Conservation (phyloP, 2,113 vertebrate genomes). For the Podilymbus podiceps region DNA sequence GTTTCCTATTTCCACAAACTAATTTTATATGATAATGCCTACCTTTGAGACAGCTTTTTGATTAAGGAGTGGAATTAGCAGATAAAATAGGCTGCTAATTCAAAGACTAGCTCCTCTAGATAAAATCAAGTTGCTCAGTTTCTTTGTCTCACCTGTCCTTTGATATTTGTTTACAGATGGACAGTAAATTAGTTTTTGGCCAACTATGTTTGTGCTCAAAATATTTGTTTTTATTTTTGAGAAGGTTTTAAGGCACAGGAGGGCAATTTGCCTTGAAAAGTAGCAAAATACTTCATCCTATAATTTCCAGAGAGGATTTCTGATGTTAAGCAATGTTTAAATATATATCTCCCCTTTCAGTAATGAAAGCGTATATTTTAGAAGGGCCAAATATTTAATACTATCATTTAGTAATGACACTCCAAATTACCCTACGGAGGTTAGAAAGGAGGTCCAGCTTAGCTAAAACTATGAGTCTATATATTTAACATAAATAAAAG, state of each 20-base stretch:
- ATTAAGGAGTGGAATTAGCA: neutral
- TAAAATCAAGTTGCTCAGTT: neutral
- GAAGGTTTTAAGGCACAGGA: fast-evolving
- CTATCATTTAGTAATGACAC: neutral
- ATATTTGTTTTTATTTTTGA: neutral
- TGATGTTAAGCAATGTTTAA: neutral
- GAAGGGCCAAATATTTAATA: neutral
- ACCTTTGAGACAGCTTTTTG: neutral
- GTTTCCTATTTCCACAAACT: neutral
- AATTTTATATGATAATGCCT: neutral
- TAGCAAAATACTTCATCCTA: neutral
- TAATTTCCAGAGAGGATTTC: neutral
- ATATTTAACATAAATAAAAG: neutral
- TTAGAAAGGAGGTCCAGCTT: neutral
- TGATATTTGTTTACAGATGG: neutral
- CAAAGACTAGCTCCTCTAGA: neutral
- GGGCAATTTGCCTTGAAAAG: neutral
- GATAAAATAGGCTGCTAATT: neutral
- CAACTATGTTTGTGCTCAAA: neutral
- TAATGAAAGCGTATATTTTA: neutral
- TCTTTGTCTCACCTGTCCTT: neutral
- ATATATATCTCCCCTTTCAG: neutral
- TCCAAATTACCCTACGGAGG: neutral
- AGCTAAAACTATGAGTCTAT: neutral
- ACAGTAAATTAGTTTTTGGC: neutral